A percentile compares a stretch with the other conserved stretches of the same genome.
Conservation (phyloP, 2,113 vertebrate species). For the Numida meleagris region DNA sequence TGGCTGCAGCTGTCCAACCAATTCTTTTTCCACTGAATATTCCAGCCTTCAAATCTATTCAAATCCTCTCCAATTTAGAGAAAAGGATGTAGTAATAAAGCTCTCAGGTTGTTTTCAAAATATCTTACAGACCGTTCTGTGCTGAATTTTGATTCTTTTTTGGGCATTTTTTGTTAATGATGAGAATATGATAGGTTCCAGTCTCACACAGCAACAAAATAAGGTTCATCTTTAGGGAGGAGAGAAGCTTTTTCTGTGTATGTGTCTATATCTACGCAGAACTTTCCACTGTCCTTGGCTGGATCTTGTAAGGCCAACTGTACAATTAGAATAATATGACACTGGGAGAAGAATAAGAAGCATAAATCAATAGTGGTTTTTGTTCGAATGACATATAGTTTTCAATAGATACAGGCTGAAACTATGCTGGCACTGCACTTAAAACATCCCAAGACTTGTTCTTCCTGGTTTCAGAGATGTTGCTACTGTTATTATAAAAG, state of each 20-base stretch:
- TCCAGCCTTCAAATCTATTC: no score
- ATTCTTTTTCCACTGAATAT: no score
- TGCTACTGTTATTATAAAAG: background rate
- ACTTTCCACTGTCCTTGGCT: background rate
- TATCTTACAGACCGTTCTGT: background rate
- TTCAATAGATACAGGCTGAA: background rate
- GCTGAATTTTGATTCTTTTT: background rate
- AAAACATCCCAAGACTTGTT: constrained; percentile 1
- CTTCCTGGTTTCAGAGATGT: constrained; percentile 31
- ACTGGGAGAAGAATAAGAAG: background rate
- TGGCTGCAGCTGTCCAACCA: no score
- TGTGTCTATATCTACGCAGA: background rate
- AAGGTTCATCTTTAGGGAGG: background rate
- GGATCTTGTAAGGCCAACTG: background rate
- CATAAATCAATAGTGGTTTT: background rate
- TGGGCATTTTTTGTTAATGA: background rate
- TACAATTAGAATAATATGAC: background rate
- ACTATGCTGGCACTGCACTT: background rate
- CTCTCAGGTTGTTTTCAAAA: background rate
- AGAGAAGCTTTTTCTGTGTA: background rate
- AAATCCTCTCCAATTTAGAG: no score
- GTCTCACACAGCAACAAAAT: background rate
- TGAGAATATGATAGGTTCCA: background rate
- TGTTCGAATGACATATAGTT: background rate
- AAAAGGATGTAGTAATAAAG: background rate